A percentile compares a stretch with the other conserved stretches of the same genome.
phyloP scores from a whole-genome alignment of 1,140 invertebrate genomes.

The Latrodectus geometricus region DNA sequence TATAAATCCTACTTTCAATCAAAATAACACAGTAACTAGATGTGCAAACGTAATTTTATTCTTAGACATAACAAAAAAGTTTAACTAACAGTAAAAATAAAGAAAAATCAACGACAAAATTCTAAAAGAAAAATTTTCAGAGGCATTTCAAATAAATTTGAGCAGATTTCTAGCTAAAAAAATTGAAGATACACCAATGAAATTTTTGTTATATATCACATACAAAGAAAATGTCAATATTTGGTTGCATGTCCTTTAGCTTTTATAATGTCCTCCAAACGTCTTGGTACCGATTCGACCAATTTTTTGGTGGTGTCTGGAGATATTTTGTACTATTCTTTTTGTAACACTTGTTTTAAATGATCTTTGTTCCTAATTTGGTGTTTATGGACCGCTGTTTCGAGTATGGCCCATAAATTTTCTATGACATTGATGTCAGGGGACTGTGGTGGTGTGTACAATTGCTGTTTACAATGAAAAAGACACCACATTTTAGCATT shows the following conservation, averaged over 20 bases:
- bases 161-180: no score
- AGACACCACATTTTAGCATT: conserved; percentile 22
- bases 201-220: no score
- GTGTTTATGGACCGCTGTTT: conserved; percentile 39
- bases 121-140: no score
- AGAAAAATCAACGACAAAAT: no score
- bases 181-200: no score
- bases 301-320: conserved; percentile 17
- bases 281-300: conserved; percentile 21
- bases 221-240: background rate
- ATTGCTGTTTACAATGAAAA: conserved; percentile 37
- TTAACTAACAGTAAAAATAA: no score
- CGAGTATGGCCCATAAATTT: conserved; percentile 32
- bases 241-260: conserved; percentile 24
- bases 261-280: conserved; percentile 13
- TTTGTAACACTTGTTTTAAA: conserved; percentile 16
- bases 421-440: conserved; percentile 19
- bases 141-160: no score
- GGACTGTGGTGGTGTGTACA: conserved; percentile 7
- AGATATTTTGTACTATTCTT: conserved; percentile 25
- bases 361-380: conserved; percentile 16
- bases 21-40: no score
- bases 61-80: no score
- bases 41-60: no score
- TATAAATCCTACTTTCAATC: no score